A percentile compares a stretch with the other conserved stretches of the same genome.
phyloP scores from a whole-genome alignment of 1,140 invertebrate species.

The Alviniconcha marisindica region DNA sequence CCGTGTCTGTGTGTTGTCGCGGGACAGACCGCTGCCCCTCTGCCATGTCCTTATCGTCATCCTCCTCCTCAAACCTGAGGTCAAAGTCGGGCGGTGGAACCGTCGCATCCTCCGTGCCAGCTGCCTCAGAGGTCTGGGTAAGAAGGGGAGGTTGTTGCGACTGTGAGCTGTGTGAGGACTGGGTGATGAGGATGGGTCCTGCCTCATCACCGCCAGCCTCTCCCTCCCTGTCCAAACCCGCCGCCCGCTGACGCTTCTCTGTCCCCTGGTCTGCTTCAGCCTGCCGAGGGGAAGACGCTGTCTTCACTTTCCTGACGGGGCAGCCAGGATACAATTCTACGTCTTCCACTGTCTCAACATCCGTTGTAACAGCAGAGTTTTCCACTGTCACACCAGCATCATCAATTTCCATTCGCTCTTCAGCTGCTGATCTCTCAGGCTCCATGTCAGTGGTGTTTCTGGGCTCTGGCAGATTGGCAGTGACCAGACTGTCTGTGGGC shows the following conservation, averaged over 20 bases:
- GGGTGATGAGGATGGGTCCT: neutral
- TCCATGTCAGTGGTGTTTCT: too few species aligned
- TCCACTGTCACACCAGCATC: neutral
- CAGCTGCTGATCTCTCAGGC: too few species aligned
- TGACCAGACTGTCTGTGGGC: too few species aligned
- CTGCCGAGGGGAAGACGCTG: too few species aligned
- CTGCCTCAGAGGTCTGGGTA: conserved; percentile 19
- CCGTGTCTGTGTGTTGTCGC: conserved; percentile 23
- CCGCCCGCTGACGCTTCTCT: neutral
- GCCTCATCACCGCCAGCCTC: neutral
- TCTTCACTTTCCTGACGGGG: neutral
- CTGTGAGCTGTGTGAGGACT: neutral
- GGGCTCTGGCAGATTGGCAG: too few species aligned
- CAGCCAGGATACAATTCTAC: too few species aligned
- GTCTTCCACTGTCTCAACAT: too few species aligned
- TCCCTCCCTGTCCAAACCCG: neutral
- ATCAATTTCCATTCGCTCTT: neutral
- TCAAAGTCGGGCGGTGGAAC: conserved; percentile 18
- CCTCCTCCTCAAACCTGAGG: conserved; percentile 35
- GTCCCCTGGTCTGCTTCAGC: neutral
- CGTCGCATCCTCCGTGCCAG: conserved; percentile 27
- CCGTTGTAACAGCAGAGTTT: too few species aligned
- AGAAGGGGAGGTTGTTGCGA: neutral
- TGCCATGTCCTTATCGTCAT: conserved; percentile 41
- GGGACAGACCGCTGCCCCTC: too few species aligned